Base-by-base conservation (phyloP, 2,113 vertebrate species). In the Etheostoma spectabile region DNA sequence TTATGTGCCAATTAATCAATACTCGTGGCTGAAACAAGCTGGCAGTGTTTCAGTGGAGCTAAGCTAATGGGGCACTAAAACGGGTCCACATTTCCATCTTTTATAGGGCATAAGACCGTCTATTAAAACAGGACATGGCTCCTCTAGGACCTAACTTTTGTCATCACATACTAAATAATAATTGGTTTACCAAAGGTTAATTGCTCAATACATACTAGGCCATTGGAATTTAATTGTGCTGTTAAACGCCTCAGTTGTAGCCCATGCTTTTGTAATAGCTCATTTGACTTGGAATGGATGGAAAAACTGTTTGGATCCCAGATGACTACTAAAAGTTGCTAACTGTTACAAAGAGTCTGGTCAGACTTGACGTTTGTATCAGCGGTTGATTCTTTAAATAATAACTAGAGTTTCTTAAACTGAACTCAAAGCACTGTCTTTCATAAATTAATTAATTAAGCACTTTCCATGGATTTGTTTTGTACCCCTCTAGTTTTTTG, bases 181-280 rank as follows among this genome's bases (percentile, higher is more conserved):
- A 95, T 95, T 94, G 93, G 88, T 93, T 95, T 94, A 94, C 88
- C 93, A 95, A 94, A 95, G 94, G 94, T 95, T 95, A 95, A 95
- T 93, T 93, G 93, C 92, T 92, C 88, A 88, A 91, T 91, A 91
- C 92, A 92, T 91, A 92, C 88, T 71, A 77, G 71, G 74, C 93
- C 80, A 91, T 91, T 94, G 91, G 85, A 92, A 88, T 94, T 94
- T 94, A 94, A 95, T 93, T 91, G 93, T 88, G 87, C 93, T 82
- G 88, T 94, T 94, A 95, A 95, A 94, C 72, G 90, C 80, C 81
- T 83, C 59, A 35, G 75, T 88, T 86, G 87, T 87, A 86, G 89
- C 86, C 83, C 75, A 16, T 82, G 86, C 80, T 91, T 89, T 76
- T 84, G 84, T 87, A 91, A 91, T 91, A 89, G 89, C 91, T 93